Conservation (phyloP, 2,113 vertebrate genomes). For the Leiothrix lutea region DNA sequence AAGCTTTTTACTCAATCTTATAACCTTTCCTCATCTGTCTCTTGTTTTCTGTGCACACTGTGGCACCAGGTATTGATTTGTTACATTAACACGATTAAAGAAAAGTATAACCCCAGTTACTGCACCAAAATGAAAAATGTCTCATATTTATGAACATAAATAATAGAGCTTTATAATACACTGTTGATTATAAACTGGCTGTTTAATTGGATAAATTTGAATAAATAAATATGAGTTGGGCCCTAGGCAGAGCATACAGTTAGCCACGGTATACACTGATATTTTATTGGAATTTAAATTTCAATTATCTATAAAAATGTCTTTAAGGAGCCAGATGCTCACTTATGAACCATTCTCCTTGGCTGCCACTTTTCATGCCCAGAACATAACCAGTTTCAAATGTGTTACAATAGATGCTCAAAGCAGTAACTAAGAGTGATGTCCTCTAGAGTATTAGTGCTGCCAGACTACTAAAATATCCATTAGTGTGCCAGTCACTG, state of each 20-base stretch:
- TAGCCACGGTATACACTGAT: neutral
- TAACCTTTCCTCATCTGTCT: neutral
- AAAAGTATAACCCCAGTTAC: neutral
- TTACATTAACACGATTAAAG: conserved; percentile 19
- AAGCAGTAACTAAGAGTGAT: neutral
- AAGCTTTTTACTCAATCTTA: neutral
- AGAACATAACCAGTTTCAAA: neutral
- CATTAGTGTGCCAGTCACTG: neutral
- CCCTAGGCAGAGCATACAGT: neutral
- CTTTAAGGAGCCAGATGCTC: neutral
- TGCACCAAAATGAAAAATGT: conserved; percentile 17
- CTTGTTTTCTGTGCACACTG: neutral
- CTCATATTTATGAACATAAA: conserved; percentile 20
- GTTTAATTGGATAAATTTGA: conserved; percentile 14
- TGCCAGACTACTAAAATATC: neutral
- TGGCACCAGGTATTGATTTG: conserved; percentile 30
- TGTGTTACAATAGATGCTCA: neutral
- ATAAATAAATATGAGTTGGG: neutral
- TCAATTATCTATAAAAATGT: conserved; percentile 9
- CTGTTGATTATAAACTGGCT: conserved; percentile 29
- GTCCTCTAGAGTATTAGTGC: neutral
- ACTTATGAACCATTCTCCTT: neutral
- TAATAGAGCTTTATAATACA: conserved; percentile 24
- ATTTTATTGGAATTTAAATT: conserved; percentile 6
- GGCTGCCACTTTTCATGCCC: neutral